These are phyloP conservation scores for Anthonomus grandis DNA, from an alignment of 1,140 invertebrate genomes.

Conservation along the genomic window DNA sequence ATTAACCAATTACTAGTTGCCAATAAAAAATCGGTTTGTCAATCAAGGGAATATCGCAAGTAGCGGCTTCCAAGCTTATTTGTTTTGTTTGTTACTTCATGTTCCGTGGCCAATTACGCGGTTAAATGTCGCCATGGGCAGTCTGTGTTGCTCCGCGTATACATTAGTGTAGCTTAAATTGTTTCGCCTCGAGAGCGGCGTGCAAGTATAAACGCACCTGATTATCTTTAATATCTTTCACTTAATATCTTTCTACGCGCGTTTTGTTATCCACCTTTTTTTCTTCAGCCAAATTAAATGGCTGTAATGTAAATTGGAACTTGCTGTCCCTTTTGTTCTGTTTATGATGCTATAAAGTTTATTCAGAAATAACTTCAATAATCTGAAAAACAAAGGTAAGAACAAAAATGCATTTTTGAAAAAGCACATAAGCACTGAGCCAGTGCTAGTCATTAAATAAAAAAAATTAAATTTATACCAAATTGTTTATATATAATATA, in stretches of 20 bases:
- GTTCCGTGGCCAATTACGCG: conserved; percentile 29
- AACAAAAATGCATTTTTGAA: too few species aligned
- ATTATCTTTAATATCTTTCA: conserved; percentile 21
- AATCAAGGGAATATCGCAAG: conserved; percentile 14
- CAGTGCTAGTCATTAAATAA: too few species aligned
- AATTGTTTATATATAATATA: too few species aligned
- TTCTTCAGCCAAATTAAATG: conserved; percentile 3
- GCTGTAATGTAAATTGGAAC: too few species aligned
- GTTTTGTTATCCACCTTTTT: background rate
- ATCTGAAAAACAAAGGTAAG: too few species aligned
- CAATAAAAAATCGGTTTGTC: conserved; percentile 26
- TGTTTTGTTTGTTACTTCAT: conserved; percentile 23
- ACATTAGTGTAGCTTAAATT: conserved; percentile 35
- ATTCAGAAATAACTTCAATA: too few species aligned
- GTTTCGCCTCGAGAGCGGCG: conserved; percentile 32
- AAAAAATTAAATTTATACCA: too few species aligned
- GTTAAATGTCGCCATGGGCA: conserved; percentile 37
- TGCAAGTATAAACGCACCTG: conserved; percentile 23
- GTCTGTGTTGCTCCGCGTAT: conserved; percentile 27
- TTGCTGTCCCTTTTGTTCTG: too few species aligned
- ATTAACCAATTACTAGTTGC: conserved; percentile 10
- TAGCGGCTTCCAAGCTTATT: conserved; percentile 20
- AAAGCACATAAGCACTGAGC: too few species aligned
- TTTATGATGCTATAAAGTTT: too few species aligned
- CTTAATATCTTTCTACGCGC: background rate